These are phyloP conservation scores for Endomychus coccineus DNA, from an alignment of 2,888 invertebrate species.

Conservation along the genomic window DNA sequence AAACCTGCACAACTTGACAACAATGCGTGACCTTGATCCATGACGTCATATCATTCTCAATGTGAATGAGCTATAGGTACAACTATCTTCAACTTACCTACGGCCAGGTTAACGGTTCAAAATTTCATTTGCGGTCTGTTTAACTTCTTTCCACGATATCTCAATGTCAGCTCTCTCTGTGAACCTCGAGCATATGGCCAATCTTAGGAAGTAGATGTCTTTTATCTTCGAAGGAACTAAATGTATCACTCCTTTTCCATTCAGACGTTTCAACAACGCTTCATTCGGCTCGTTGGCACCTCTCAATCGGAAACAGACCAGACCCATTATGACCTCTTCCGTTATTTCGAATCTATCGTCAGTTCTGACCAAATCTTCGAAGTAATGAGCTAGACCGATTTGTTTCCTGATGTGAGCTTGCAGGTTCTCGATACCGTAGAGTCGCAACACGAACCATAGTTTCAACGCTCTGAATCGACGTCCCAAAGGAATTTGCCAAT, in stretches of 20 bases:
- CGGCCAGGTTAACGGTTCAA: no score
- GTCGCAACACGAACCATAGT: conserved; percentile 88
- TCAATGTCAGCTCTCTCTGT: conserved; percentile 76
- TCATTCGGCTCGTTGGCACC: conserved; percentile 78
- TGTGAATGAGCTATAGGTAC: no score
- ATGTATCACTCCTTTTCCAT: conserved; percentile 85
- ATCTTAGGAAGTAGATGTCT: conserved; percentile 75
- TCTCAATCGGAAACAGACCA: conserved; percentile 94
- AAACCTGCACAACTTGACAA: no score
- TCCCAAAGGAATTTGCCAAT: conserved; percentile 95
- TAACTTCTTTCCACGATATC: conserved; percentile 81
- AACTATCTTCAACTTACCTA: no score
- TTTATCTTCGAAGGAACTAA: conserved; percentile 85
- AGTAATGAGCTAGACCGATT: conserved; percentile 77
- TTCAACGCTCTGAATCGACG: conserved; percentile 88
- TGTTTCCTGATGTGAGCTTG: conserved; percentile 83
- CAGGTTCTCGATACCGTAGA: conserved; percentile 83
- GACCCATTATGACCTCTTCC: conserved; percentile 83
- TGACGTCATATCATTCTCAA: no score
- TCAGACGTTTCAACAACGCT: conserved; percentile 71
- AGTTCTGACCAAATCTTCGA: conserved; percentile 65
- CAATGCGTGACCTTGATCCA: no score
- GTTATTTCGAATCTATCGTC: conserved; percentile 86
- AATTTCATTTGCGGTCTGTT: conserved; percentile 63
- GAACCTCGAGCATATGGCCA: conserved; percentile 84